These are phyloP conservation scores for Augochlora pura DNA, from an alignment of 1,140 invertebrate species.

Conservation along the genomic window DNA sequence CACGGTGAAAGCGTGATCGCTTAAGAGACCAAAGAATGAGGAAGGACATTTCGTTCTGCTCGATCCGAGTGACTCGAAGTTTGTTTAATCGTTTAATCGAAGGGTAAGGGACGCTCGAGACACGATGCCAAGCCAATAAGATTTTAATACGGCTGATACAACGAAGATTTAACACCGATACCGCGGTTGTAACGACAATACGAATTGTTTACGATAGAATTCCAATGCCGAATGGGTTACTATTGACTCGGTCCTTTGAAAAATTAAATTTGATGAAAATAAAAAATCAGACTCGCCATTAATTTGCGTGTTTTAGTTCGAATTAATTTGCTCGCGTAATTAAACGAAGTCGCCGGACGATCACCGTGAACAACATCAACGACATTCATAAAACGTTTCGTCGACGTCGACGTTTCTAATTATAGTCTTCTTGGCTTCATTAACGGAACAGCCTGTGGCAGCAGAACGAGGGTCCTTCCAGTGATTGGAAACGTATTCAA, in stretches of 20 bases:
- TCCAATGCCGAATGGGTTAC: too few relatives aligned
- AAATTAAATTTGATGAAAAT: too few relatives aligned
- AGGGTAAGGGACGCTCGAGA: background rate
- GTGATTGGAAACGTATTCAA: slow-evolving; percentile 48
- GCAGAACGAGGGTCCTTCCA: slow-evolving; percentile 51
- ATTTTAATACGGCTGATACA: background rate
- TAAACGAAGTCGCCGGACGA: background rate
- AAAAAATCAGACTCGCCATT: too few relatives aligned
- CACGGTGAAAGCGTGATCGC: background rate
- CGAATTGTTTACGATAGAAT: too few relatives aligned
- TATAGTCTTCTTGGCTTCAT: slow-evolving; percentile 26
- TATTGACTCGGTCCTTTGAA: too few relatives aligned
- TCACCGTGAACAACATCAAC: too few relatives aligned
- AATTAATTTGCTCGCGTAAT: background rate
- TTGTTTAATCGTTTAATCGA: background rate
- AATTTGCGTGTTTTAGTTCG: too few relatives aligned
- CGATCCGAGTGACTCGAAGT: background rate
- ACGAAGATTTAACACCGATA: too few relatives aligned
- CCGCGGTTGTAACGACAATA: too few relatives aligned
- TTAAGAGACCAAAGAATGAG: background rate
- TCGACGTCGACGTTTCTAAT: background rate
- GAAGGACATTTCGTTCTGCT: slow-evolving; percentile 26
- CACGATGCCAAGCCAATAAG: background rate
- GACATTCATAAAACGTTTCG: background rate
- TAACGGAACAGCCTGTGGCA: background rate